Evolutionary conservation across 1,140 invertebrate genomes (phyloP), one percentile per base, ranked within the genome.

Genomic region (Notospermus geniculatus): DNA sequence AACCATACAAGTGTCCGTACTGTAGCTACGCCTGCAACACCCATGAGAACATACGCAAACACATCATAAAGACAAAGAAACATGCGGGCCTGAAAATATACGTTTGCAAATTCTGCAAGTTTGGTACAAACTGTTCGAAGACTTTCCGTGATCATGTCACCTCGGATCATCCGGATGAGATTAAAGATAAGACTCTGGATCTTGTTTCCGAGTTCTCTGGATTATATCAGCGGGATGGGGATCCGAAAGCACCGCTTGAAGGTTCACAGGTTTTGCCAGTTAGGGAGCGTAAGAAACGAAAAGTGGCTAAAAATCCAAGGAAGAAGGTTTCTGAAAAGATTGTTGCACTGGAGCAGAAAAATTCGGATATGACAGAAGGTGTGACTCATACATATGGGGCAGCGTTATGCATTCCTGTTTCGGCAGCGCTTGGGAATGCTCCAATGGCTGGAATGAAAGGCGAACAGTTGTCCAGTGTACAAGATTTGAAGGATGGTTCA

Each of bases 31-130:
- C 85, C 0, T 91, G 91, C 74, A 91, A 88, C 66, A 89, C 87
- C 68, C 82, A 91, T 87, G 91, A 93, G 76, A 93, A 93, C 77
- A 83, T 95, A 5, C 85, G 91, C 1, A 93, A 93, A 71, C 92
- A 95, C 78, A 86, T 92, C 2, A 75, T 92, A 0, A 87, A 87
- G n/a, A 91, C 89, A 1, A 87, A 84, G 56, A 86, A 88, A 50
- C 92, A 95, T 78, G 84, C 85, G 0, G 90, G 89, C 2, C 85
- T 88, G 70, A 87, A 78, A 60, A 85, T 93, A 11, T 94, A 93
- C 79, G 86, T 88, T 28, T 95, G 91, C 72, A 80, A 83, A 27
- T 79, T 83, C 52, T 91, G 89, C 72, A 32, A 78, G 63, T 88
- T 82, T 74, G 80, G 76, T 62, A 85, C 85, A 1, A 90, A 91